Conservation (phyloP, 2,113 vertebrate species). For the Microcebus griseorufus region DNA sequence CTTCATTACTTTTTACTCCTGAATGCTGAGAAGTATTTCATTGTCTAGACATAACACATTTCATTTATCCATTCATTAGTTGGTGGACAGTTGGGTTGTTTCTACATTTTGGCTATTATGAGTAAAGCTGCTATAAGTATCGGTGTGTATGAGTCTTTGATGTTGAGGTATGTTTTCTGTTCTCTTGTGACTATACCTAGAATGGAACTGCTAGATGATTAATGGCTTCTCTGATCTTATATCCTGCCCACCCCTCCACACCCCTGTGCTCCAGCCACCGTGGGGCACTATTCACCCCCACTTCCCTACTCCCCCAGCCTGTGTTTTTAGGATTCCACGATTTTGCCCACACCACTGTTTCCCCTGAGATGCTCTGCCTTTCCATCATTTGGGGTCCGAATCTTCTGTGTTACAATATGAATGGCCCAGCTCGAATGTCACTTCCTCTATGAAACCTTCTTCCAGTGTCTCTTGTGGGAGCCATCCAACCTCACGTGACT, state of each 20-base stretch:
- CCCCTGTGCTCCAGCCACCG: not conserved
- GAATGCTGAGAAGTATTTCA: not conserved
- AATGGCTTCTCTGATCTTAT: not conserved
- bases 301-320: not conserved
- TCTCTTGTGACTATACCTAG: not conserved
- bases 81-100: not conserved
- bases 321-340: not conserved
- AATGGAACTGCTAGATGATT: not conserved
- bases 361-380: not conserved
- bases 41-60: not conserved
- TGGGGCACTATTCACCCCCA: too few relatives aligned
- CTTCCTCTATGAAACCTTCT: not conserved
- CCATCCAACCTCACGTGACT: fast-evolving
- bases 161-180: not conserved
- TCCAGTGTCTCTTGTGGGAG: not conserved
- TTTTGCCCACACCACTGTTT: not conserved
- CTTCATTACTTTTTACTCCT: not conserved
- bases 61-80: not conserved
- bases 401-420: not conserved
- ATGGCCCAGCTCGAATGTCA: not conserved
- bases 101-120: not conserved
- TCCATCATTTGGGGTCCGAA: not conserved
- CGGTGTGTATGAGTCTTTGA: not conserved
- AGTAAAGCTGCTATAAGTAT: not conserved
- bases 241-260: not conserved